Conservation (phyloP, 1,140 invertebrate genomes). For the Drosophila erecta region DNA sequence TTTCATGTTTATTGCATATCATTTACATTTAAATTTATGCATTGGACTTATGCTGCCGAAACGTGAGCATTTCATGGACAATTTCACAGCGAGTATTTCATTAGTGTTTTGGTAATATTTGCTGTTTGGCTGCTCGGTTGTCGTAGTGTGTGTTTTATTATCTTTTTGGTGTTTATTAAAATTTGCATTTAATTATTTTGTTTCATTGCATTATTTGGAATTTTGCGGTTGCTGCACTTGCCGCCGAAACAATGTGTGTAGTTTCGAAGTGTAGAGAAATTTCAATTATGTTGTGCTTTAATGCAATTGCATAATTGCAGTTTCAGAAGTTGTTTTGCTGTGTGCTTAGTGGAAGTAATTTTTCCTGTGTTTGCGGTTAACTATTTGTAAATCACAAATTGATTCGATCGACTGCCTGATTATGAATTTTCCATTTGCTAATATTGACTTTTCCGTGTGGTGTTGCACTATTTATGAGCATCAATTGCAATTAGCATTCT, state of each 20-base stretch:
- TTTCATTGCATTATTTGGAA: conserved; percentile 59
- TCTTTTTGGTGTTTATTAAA: conserved; percentile 64
- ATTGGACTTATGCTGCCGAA: conserved; percentile 53
- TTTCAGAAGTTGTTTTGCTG: conserved; percentile 2
- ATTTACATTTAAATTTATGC: conserved; percentile 65
- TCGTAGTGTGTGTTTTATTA: conserved; percentile 29
- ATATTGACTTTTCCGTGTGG: conserved; percentile 18
- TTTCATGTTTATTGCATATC: conserved; percentile 54
- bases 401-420: conserved; percentile 37
- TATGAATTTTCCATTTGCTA: conserved; percentile 45
- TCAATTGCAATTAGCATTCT: conserved; percentile 66
- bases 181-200: conserved; percentile 77
- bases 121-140: conserved; percentile 6
- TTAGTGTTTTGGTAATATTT: conserved; percentile 33
- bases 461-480: conserved; percentile 31
- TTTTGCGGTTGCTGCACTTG: conserved; percentile 67
- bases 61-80: conserved; percentile 46
- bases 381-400: conserved; percentile 54
- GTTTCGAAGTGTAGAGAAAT: conserved; percentile 14
- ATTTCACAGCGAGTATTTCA: conserved; percentile 52
- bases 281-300: conserved; percentile 36
- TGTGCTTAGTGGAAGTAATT: conserved; percentile 28
- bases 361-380: conserved; percentile 40
- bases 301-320: conserved; percentile 47
- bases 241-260: conserved; percentile 22